Evolutionary conservation across 2,888 invertebrate species (phyloP).

Genomic region (Phaonia tiefii): DNA sequence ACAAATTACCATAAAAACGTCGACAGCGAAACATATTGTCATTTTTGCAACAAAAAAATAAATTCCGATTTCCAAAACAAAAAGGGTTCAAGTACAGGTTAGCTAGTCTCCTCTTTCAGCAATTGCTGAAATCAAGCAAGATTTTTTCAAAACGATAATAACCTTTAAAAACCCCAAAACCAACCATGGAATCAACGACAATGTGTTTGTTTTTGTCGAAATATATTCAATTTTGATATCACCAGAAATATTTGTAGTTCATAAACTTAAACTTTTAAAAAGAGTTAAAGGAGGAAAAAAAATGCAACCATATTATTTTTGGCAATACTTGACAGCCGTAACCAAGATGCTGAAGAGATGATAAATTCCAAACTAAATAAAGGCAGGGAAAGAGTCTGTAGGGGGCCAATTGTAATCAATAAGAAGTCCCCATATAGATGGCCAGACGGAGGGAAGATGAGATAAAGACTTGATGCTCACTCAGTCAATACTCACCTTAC

Average conservation of each 20-base stretch:
- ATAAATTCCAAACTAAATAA: constrained; percentile 57
- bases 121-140: constrained; percentile 45
- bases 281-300: constrained; percentile 1
- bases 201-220: constrained; percentile 15
- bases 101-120: constrained; percentile 50
- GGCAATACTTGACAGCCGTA: constrained; percentile 59
- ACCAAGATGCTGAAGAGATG: constrained; percentile 57
- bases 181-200: constrained; percentile 8
- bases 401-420: constrained; percentile 26
- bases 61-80: constrained; percentile 11
- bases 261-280: constrained; percentile 60
- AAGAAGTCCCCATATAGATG: constrained; percentile 9
- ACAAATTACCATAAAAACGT: constrained; percentile 55
- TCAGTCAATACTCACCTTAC: constrained; percentile 31
- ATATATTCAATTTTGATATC: constrained; percentile 8
- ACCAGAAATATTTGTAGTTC: constrained; percentile 50
- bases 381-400: neutral
- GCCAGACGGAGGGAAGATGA: neutral
- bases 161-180: constrained; percentile 53
- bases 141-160: constrained; percentile 54
- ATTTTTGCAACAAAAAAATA: constrained; percentile 47
- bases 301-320: constrained; percentile 41
- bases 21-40: constrained; percentile 59
- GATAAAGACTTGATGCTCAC: constrained; percentile 34
- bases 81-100: constrained; percentile 70